A percentile compares a stretch with the other conserved stretches of the same genome.
These are phyloP conservation scores for Adoxophyes honmai DNA, from an alignment of 1,140 invertebrate species.

Conservation along the genomic window DNA sequence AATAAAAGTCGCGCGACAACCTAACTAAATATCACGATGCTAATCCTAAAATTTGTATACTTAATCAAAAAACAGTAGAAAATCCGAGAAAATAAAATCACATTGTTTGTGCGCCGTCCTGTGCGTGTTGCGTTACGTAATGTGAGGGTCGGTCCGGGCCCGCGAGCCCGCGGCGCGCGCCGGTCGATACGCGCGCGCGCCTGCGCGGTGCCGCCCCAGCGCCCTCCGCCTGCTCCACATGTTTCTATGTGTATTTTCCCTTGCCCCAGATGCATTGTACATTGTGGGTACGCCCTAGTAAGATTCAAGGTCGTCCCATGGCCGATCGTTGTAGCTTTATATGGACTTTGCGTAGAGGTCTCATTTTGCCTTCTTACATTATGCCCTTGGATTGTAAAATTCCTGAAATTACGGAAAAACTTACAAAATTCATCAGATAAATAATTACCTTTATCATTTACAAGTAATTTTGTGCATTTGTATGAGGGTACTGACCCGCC, in stretches of 20 bases:
- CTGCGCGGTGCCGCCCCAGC: slow-evolving; percentile 14
- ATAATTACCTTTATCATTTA: no score
- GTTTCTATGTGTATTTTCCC: slow-evolving; percentile 13
- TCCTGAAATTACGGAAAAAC: no score
- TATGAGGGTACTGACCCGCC: no score
- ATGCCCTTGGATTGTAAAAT: no score
- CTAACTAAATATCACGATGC: slow-evolving; percentile 61
- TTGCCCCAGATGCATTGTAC: slow-evolving; percentile 25
- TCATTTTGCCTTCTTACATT: no score
- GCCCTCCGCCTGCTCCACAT: slow-evolving; percentile 26
- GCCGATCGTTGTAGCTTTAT: neutral
- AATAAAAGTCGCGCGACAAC: slow-evolving; percentile 55
- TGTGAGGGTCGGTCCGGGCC: slow-evolving; percentile 54
- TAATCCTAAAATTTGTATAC: slow-evolving; percentile 69
- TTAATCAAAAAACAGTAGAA: slow-evolving; percentile 68
- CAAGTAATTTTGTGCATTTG: no score
- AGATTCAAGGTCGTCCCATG: slow-evolving; percentile 26
- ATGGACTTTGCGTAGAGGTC: no score
- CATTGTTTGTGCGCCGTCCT: slow-evolving; percentile 75
- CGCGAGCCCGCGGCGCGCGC: slow-evolving; percentile 25
- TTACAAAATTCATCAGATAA: no score
- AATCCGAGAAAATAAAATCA: slow-evolving; percentile 70
- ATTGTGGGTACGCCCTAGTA: slow-evolving; percentile 19
- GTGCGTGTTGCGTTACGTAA: slow-evolving; percentile 73
- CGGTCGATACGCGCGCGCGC: slow-evolving; percentile 18